These are phyloP conservation scores for Helostoma temminkii DNA, from an alignment of 2,797 vertebrate species.

Conservation along the genomic window DNA sequence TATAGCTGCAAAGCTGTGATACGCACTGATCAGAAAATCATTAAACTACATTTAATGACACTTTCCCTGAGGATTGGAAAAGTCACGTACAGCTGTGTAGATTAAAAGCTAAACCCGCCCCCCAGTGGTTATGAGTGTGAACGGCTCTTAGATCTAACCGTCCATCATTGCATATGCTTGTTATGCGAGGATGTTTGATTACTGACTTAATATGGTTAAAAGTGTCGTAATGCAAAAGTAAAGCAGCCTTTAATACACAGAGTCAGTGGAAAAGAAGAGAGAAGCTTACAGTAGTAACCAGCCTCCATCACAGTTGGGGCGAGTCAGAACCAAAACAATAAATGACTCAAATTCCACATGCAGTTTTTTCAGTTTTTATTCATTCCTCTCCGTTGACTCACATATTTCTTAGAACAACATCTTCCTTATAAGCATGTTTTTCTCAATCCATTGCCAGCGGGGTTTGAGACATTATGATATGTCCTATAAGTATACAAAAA, in stretches of 20 bases:
- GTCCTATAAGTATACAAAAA: conserved; percentile 64
- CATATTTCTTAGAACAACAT: conserved; percentile 19
- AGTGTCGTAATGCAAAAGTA: background rate
- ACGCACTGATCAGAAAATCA: background rate
- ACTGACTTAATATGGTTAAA: background rate
- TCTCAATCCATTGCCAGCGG: too few species aligned
- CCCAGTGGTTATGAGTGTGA: conserved; percentile 17
- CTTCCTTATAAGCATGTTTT: conserved; percentile 27
- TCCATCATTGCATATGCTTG: too few species aligned
- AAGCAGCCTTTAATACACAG: background rate
- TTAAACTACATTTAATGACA: background rate
- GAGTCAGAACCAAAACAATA: background rate
- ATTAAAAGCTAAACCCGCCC: conserved; percentile 5
- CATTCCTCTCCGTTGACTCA: conserved; percentile 37
- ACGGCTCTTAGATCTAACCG: background rate
- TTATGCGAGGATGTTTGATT: background rate
- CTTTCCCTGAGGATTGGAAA: background rate
- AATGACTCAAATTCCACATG: conserved; percentile 7
- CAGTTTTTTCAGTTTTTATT: conserved; percentile 57
- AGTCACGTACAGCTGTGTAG: background rate
- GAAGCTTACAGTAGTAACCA: too few species aligned
- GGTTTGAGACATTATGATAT: conserved; percentile 30
- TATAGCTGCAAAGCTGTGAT: too few species aligned
- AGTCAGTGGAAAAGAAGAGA: background rate
- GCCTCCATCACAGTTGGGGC: too few species aligned